A percentile compares a stretch with the other conserved stretches of the same genome.
These are phyloP conservation scores for Petroica traversi DNA, from an alignment of 2,113 vertebrate genomes.

Conservation along the genomic window DNA sequence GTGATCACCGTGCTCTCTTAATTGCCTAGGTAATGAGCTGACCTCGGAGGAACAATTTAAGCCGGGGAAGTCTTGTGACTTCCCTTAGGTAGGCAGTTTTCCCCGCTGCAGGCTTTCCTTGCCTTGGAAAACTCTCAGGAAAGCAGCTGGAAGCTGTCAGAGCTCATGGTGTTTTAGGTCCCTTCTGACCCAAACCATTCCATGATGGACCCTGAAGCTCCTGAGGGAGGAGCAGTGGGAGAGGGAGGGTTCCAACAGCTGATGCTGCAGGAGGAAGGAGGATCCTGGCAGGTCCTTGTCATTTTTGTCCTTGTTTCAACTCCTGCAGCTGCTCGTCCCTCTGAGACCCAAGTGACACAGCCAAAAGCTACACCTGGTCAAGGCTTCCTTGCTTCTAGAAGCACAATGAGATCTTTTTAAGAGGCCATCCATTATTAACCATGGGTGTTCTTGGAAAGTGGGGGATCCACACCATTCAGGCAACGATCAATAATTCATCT, in stretches of 20 bases:
- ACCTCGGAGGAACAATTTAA: background rate
- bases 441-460: fast-evolving
- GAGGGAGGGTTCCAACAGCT: fast-evolving
- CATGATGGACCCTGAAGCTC: background rate
- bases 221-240: background rate
- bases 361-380: fast-evolving
- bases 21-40: background rate
- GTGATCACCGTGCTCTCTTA: background rate
- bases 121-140: background rate
- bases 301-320: background rate
- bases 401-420: background rate
- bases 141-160: background rate
- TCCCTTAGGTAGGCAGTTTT: background rate
- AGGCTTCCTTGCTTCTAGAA: background rate
- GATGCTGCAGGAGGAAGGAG: background rate
- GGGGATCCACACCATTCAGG: background rate
- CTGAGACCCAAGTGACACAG: background rate
- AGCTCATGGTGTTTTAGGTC: background rate
- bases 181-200: background rate
- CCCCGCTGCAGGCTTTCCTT: background rate
- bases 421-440: conserved; percentile 24
- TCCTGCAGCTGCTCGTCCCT: background rate
- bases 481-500: conserved; percentile 29
- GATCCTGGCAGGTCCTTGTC: background rate
- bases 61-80: background rate